Evolutionary conservation across 2,888 invertebrate genomes (phyloP), one percentile per base, ranked within the genome.

Genomic region (Tinea trinotella): DNA sequence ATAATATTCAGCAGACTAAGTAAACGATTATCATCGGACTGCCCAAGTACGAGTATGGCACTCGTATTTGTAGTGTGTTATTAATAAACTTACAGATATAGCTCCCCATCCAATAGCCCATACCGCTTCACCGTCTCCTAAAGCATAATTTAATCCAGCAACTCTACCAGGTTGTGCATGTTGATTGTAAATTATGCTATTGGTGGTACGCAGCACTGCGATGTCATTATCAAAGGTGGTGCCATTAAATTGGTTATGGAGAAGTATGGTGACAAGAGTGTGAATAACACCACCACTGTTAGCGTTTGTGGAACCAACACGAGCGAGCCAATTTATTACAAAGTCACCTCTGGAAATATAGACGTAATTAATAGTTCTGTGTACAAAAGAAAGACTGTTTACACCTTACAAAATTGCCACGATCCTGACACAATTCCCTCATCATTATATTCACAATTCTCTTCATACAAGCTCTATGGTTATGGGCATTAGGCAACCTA

Each of bases 201-300:
- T 53, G 5, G 18, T 2, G 3, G 54, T 54, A 12, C 54, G 12
- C 2, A 46, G 18, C 1, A 54, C 40, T 13, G 15, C 24, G 1
- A 54, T 24, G 30, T 54, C 54, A 30, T 48, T 54, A 18, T 54
- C 54, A 48, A 46, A 15, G 10, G 54, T 46, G 5, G 18, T 13
- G 6, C 34, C 13, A 19, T 30, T 54, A 13, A 44, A 54, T 5
- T 9, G 1, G n/a, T n/a, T 6, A 17, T 54, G 54, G 10, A 44
- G 12, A 10, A 30, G 40, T 17, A 54, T 24, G 3, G 3, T 3
- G 6, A 9, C 20, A 7, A 46, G 10, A 15, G 2, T 48, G 46
- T 54, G 48, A n/a, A 54, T 22, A 10, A 44, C 24, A n/a, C 54
- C 54, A 15, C 54, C 54, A 17, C 54, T 48, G 48, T 48, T 19